Evolutionary conservation across 2,797 vertebrate genomes (phyloP).

Genomic region (Notolabrus celidotus): DNA sequence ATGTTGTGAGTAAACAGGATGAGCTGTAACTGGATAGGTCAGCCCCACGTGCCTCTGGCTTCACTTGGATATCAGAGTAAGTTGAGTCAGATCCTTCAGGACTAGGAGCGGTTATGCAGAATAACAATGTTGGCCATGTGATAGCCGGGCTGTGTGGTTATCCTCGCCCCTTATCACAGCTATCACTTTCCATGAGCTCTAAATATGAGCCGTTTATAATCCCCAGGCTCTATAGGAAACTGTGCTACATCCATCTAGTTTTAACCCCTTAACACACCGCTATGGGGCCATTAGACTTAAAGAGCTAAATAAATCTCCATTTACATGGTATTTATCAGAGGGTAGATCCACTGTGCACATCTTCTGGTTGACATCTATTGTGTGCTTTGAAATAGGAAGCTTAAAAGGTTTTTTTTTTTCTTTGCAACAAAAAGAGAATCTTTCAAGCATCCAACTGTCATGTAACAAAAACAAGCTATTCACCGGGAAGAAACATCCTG

Average conservation of each 20-base stretch:
- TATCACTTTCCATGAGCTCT: conserved; percentile 39
- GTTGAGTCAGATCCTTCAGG: conserved; percentile 3
- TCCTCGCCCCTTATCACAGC: conserved; percentile 24
- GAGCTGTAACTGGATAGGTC: conserved; percentile 6
- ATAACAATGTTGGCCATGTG: conserved; percentile 31
- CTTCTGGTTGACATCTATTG: background rate
- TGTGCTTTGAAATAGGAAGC: conserved; percentile 2
- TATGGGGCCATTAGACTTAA: conserved; percentile 24
- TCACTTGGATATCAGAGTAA: conserved; percentile 8
- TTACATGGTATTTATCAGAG: background rate
- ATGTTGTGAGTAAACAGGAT: conserved; percentile 30
- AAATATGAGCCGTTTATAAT: conserved; percentile 50
- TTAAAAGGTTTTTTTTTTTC: background rate
- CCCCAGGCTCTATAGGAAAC: conserved; percentile 32
- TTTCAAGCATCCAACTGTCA: background rate
- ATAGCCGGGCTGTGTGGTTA: conserved; percentile 21
- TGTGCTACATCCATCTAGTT: conserved; percentile 37
- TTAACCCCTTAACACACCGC: conserved; percentile 6
- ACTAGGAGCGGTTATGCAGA: conserved; percentile 13
- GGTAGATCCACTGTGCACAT: background rate
- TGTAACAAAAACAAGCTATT: background rate
- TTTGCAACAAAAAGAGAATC: background rate
- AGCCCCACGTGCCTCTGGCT: background rate
- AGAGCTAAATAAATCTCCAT: conserved; percentile 36
- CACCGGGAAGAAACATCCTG: background rate